Conservation (phyloP, 2,888 invertebrate species). For the Thyatira batis region DNA sequence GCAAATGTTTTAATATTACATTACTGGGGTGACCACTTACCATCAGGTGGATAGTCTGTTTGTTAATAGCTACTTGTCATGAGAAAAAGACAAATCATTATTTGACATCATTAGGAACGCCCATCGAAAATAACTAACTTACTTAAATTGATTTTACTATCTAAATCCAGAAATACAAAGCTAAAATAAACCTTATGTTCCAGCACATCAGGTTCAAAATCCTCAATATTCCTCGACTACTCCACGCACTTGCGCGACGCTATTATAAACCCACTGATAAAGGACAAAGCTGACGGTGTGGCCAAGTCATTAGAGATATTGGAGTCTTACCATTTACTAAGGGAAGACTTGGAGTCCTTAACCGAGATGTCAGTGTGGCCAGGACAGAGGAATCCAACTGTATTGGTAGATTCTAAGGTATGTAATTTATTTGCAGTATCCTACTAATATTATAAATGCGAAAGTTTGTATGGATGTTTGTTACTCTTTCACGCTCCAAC, state of each 20-base stretch:
- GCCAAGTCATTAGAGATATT: constrained; percentile 86
- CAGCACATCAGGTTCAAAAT: constrained; percentile 90
- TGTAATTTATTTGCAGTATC: constrained; percentile 3
- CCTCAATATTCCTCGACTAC: constrained; percentile 94
- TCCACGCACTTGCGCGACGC: constrained; percentile 88
- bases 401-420: constrained; percentile 88
- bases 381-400: constrained; percentile 88
- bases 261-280: constrained; percentile 89
- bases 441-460: not conserved
- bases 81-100: too few species aligned
- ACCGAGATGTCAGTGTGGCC: constrained; percentile 94
- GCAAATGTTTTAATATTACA: too few species aligned
- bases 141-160: too few species aligned
- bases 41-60: too few species aligned
- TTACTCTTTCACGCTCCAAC: too few species aligned
- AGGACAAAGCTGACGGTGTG: constrained; percentile 87
- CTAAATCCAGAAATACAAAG: not conserved
- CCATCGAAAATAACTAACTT: too few species aligned
- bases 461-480: too few species aligned
- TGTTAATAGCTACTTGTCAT: too few species aligned
- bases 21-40: too few species aligned
- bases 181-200: constrained; percentile 21
- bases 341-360: constrained; percentile 96
- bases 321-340: constrained; percentile 91
- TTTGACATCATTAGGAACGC: too few species aligned